These are phyloP conservation scores for Potorous gilbertii DNA, from an alignment of 2,797 vertebrate species.

Conservation along the genomic window DNA sequence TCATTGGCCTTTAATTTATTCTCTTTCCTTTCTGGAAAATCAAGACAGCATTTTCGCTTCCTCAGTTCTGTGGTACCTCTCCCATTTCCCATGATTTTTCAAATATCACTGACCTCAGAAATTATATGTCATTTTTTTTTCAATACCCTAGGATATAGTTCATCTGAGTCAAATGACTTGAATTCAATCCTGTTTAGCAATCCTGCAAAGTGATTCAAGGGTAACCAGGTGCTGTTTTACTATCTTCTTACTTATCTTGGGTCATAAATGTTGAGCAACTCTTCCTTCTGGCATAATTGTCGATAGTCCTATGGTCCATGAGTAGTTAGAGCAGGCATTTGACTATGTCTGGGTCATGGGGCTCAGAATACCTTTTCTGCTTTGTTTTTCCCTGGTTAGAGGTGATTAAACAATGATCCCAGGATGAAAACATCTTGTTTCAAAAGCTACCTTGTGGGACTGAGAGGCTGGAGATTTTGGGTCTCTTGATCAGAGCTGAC, in stretches of 20 bases:
- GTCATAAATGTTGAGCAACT: neutral
- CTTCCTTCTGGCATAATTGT: neutral
- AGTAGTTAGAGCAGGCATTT: neutral
- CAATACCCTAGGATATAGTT: neutral
- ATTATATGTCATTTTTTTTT: neutral
- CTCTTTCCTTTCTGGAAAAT: neutral
- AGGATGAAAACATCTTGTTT: neutral
- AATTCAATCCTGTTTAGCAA: neutral
- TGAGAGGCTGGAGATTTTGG: neutral
- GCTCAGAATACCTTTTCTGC: neutral
- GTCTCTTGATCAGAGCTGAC: neutral
- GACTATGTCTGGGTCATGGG: neutral
- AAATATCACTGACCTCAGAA: neutral
- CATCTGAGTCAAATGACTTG: neutral
- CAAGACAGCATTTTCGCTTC: neutral
- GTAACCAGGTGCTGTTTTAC: neutral
- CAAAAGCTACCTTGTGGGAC: neutral
- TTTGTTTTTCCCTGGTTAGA: neutral
- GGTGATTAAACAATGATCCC: neutral
- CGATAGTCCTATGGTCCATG: neutral
- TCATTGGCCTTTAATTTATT: neutral
- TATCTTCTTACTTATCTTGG: neutral
- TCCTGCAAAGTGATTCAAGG: neutral
- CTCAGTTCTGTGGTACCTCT: neutral
- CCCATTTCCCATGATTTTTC: neutral